These are phyloP conservation scores for Platygyra sinensis DNA, from an alignment of 64 coral and sea anemone genomes.

Conservation along the genomic window DNA sequence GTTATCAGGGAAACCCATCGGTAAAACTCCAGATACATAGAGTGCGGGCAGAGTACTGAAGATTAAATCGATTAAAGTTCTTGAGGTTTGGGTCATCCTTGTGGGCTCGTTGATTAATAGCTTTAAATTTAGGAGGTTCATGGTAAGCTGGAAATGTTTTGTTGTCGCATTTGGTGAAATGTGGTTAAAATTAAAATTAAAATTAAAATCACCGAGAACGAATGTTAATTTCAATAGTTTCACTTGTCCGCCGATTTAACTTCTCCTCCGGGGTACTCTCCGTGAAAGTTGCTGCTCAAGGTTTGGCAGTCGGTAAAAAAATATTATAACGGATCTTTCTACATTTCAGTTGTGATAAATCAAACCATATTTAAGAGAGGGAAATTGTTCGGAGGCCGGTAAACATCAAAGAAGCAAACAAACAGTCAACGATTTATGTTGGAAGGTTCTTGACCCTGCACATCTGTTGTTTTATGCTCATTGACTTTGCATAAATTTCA, in stretches of 20 bases:
- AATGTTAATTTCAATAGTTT: constrained; percentile 42
- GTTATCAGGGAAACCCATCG: too few species aligned
- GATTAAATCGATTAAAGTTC: constrained; percentile 75
- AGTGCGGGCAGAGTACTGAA: constrained; percentile 61
- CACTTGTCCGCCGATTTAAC: neutral
- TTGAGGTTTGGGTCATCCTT: constrained; percentile 63
- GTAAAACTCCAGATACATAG: too few species aligned
- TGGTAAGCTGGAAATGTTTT: constrained; percentile 55
- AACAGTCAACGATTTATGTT: too few species aligned
- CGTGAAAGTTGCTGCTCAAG: constrained; percentile 5
- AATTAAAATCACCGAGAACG: constrained; percentile 60
- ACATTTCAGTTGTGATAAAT: constrained; percentile 56
- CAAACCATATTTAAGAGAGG: constrained; percentile 21
- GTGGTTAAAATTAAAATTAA: constrained; percentile 60
- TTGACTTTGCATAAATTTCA: too few species aligned
- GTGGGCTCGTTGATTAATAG: constrained; percentile 18
- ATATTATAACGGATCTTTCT: constrained; percentile 65
- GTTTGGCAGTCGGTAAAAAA: constrained; percentile 56
- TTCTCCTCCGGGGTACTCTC: constrained; percentile 29
- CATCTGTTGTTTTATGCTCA: too few species aligned
- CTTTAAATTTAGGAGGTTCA: neutral
- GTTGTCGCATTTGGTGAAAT: constrained; percentile 23
- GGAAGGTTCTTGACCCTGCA: too few species aligned
- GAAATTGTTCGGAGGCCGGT: too few species aligned
- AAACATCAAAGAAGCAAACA: too few species aligned